phyloP scores from a whole-genome alignment of 2,888 invertebrate species.

The Ormyrus nitidulus region DNA sequence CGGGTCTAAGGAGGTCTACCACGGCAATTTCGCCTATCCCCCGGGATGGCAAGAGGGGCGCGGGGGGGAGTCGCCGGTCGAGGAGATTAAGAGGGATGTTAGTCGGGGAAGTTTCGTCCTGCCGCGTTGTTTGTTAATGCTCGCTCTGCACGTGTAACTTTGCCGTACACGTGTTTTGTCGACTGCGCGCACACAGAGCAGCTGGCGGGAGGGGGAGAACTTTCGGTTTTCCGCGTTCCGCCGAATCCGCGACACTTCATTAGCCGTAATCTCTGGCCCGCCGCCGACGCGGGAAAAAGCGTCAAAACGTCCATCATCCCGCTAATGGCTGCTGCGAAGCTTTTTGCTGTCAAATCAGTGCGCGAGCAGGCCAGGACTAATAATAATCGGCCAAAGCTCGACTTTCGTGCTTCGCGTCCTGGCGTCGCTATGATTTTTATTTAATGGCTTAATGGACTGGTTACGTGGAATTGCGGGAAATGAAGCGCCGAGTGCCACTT shows the following conservation, averaged over 20 bases:
- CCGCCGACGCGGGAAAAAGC: constrained; percentile 16
- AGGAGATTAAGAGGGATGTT: constrained; percentile 63
- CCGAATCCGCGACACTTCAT: constrained; percentile 41
- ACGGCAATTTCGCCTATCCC: constrained; percentile 32
- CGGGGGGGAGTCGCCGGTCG: constrained; percentile 16
- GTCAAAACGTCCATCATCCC: constrained; percentile 21
- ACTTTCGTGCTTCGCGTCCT: not conserved
- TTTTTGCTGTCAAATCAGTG: constrained; percentile 24
- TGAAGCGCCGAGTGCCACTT: no score
- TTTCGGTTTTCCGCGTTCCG: constrained; percentile 29
- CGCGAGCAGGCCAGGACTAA: not conserved
- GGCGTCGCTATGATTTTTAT: not conserved
- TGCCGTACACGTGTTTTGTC: constrained; percentile 49
- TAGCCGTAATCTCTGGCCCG: constrained; percentile 34
- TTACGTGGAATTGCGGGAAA: no score
- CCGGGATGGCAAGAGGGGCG: not conserved
- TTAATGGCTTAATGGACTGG: no score
- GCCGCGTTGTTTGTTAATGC: constrained; percentile 47
- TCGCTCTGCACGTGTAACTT: constrained; percentile 7
- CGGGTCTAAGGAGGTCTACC: constrained; percentile 11
- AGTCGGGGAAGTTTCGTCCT: constrained; percentile 53
- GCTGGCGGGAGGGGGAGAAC: constrained; percentile 3
- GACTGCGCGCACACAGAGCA: constrained; percentile 24
- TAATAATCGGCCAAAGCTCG: constrained; percentile 19
- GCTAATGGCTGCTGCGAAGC: not conserved